Conservation (phyloP, 2,888 invertebrate genomes). For the Sthenelais limicola region DNA sequence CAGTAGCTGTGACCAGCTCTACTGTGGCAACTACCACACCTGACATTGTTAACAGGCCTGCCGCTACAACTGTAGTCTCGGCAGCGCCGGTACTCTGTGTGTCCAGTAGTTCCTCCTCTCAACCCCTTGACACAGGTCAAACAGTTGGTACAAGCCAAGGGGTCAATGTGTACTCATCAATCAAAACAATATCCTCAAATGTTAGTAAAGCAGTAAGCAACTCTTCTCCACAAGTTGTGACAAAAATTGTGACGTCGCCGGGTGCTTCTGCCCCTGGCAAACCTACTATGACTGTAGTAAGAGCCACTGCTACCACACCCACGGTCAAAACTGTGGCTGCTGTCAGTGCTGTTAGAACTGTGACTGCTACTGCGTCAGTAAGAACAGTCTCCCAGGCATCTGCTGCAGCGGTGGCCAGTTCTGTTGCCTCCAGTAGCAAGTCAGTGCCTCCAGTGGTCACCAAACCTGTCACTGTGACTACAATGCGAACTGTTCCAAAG, state of each 20-base stretch:
- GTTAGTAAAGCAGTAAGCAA: too few relatives aligned
- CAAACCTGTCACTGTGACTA: slow-evolving; percentile 4
- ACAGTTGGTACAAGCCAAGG: neutral
- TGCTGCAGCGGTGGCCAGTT: neutral
- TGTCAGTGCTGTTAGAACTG: neutral
- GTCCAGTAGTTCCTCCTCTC: neutral
- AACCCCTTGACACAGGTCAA: neutral
- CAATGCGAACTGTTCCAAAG: slow-evolving; percentile 43
- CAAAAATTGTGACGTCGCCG: too few relatives aligned
- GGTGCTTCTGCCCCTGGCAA: neutral
- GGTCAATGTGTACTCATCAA: neutral
- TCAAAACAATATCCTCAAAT: too few relatives aligned
- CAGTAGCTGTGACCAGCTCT: neutral
- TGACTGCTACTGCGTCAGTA: neutral
- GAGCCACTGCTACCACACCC: neutral
- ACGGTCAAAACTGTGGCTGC: slow-evolving; percentile 1
- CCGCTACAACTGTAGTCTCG: too few relatives aligned
- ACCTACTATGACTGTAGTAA: slow-evolving; percentile 2
- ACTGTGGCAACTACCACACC: neutral
- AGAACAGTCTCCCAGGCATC: neutral
- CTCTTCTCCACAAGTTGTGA: too few relatives aligned
- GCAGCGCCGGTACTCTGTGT: neutral
- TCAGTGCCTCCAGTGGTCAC: slow-evolving; percentile 15
- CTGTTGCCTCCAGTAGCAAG: slow-evolving; percentile 16
- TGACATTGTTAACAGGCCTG: neutral